phyloP scores from a whole-genome alignment of 2,888 invertebrate species.

The Lochmaea crataegi region DNA sequence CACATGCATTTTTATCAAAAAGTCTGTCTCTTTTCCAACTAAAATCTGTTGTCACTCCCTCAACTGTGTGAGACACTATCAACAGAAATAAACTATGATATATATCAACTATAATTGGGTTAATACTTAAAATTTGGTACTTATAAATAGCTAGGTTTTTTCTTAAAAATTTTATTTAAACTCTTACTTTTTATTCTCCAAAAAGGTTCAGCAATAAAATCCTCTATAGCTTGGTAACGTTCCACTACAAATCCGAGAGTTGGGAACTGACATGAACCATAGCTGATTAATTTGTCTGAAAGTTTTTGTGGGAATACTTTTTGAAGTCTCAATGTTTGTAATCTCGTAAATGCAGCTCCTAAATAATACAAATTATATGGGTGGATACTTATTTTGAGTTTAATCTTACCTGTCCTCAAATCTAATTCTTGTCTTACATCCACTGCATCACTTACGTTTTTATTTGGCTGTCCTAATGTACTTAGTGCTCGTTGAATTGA shows the following conservation, averaged over 20 bases:
- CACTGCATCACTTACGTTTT: conserved; percentile 64
- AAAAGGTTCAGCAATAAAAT: conserved; percentile 92
- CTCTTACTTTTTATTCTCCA: conserved; percentile 90
- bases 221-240: conserved; percentile 90
- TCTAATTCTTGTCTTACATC: conserved; percentile 65
- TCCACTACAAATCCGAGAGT: conserved; percentile 99
- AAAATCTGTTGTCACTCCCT: conserved; percentile 85
- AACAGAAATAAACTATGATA: conserved; percentile 52
- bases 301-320: conserved; percentile 81
- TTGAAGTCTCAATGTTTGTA: conserved; percentile 92
- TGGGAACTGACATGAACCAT: conserved; percentile 99
- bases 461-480: conserved; percentile 83
- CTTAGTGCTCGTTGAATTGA: conserved; percentile 85
- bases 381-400: background rate
- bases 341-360: conserved; percentile 97
- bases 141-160: background rate
- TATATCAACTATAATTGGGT: background rate
- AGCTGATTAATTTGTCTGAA: conserved; percentile 88
- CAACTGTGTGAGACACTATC: conserved; percentile 80
- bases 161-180: background rate
- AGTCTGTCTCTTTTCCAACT: conserved; percentile 87
- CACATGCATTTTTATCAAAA: conserved; percentile 87
- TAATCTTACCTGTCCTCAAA: conserved; percentile 55
- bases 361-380: background rate
- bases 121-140: no score